Evolutionary conservation across 2,888 invertebrate species (phyloP), one percentile per base, ranked within the genome.

Genomic region (Agapetus fuscipes): DNA sequence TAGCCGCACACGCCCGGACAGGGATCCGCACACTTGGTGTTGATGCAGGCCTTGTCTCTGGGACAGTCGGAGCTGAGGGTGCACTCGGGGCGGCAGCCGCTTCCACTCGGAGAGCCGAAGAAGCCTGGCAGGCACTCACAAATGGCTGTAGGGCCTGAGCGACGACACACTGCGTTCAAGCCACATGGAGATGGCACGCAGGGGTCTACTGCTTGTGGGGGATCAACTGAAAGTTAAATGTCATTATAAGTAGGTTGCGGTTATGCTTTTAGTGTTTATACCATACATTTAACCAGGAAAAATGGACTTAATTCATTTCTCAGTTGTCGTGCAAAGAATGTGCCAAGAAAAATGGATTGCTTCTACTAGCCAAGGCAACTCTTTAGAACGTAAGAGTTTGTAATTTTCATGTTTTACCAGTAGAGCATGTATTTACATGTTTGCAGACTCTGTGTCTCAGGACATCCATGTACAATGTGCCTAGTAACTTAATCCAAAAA

Each of bases 31-130:
- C 89, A 90, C 74, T 1, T 66, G 80, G 87, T 63, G 54, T 83
- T 83, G 3, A 81, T 74, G 53, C 90, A 90, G 6, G 86, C 81
- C 53, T 74, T 74, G 49, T 83, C 69, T 47, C 76, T 74, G 17
- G 82, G 65, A 55, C 89, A 89, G 52, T 88, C 89, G 0, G 85
- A 77, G 56, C 82, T 86, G 3, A 86, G 76, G 10, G 85, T 74
- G 60, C 89, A 89, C 60, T 89, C 88, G 1, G 88, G 85, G 51
- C 81, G 70, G 54, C 89, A 90, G 11, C 82, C 83, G 70, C 62
- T 83, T 75, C 64, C 79, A 27, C 78, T 78, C 41, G 89, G 82
- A 30, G 74, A 74, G 20, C 87, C 87, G 42, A 72, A 71, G 62
- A 80, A 85, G 25, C 83, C 85, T 31, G 82, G 74, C 16, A 83